A percentile compares a stretch with the other conserved stretches of the same genome.
Conservation (phyloP, 2,113 vertebrate genomes). For the Mirza zaza region DNA sequence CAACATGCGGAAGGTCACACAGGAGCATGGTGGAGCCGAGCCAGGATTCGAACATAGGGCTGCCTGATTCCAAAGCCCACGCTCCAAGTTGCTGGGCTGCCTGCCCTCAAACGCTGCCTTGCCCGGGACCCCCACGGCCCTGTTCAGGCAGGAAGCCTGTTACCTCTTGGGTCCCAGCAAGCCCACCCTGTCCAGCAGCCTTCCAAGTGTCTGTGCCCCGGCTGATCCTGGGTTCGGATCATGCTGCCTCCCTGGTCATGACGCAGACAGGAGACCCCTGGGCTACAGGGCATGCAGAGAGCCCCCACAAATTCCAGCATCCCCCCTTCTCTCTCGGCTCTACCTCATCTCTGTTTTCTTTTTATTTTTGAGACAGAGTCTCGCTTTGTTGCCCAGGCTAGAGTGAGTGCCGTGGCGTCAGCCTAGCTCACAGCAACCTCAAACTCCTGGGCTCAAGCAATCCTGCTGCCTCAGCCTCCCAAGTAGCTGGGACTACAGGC, state of each 20-base stretch:
- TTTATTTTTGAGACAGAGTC: not conserved
- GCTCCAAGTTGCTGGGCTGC: too few species aligned
- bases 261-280: rapidly evolving
- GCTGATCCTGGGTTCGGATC: not conserved
- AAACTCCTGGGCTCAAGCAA: too few species aligned
- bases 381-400: too few species aligned
- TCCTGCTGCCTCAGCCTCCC: too few species aligned
- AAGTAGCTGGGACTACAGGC: too few species aligned
- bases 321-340: too few species aligned
- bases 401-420: too few species aligned
- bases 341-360: too few species aligned
- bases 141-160: rapidly evolving
- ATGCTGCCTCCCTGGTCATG: not conserved
- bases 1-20: too few species aligned
- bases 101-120: too few species aligned
- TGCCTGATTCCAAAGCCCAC: not conserved
- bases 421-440: too few species aligned
- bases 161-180: not conserved
- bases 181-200: not conserved
- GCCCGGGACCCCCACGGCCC: too few species aligned
- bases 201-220: not conserved
- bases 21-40: rapidly evolving
- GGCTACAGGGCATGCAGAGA: rapidly evolving
- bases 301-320: not conserved
- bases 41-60: not conserved